Evolutionary conservation across 2,113 vertebrate genomes (phyloP), one percentile per base, ranked within the genome.

Genomic region (Microcebus ravelobensis): DNA sequence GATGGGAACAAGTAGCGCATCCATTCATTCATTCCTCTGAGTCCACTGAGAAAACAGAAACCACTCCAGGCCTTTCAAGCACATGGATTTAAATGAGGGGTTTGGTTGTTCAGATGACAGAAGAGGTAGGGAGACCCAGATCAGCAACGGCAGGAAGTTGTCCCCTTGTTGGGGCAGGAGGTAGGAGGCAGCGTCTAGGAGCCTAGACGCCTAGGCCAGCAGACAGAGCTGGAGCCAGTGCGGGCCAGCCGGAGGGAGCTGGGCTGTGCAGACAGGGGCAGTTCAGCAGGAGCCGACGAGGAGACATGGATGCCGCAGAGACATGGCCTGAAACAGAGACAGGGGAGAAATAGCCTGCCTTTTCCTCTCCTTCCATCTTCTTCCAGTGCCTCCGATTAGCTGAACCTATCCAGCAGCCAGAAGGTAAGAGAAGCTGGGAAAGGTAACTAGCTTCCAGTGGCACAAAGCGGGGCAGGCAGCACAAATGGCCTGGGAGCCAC

Each of bases 361-460:
- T 95, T 48, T 21, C 34, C 77, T 29, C n/a, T 83, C 61, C 48
- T 61, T 39, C 48, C 63, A 36, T 65, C 65, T 90, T 74, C 45
- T 73, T 79, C 61, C 71, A 70, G 52, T 45, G 42, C 5, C 79
- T 96, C 82, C 1, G 17, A 94, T 65, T 95, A 89, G 42, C 61
- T 86, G 74, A 50, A 61, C 57, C 73, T 6, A 39, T 59, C 45
- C 65, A 87, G 50, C 85, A 82, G 48, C 74, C 91, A n/a, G 36
- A 57, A 34, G 39, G 42, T 45, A 67, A 77, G 52, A 48, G 59
- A 92, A 23, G 1, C 90, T 90, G 91, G 86, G 82, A 94, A 96
- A 80, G 55, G 73, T 79, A 96, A 82, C 57, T 96, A 96, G 86
- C 63, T 96, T 57, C 42, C 68, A 52, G 17, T 9, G 34, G 77